Percentiles rank a stretch among this genome's conserved stretches.
Evolutionary conservation across 2,888 invertebrate genomes (phyloP).

Genomic region (Herminia tarsipennalis): DNA sequence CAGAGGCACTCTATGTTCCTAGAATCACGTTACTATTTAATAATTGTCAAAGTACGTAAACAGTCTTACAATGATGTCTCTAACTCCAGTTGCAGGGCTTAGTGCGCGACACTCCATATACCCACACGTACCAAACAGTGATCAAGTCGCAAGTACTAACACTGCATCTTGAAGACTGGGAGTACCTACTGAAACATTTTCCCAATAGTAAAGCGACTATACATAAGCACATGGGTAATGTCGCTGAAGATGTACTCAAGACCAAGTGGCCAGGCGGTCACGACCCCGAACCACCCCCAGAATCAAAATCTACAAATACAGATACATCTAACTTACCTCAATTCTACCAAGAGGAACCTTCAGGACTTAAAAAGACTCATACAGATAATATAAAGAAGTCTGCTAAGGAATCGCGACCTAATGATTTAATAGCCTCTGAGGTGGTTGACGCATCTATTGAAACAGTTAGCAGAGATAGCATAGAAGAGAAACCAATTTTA

Average conservation of each 20-base stretch:
- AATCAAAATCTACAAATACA: neutral
- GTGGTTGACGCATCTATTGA: too few relatives aligned
- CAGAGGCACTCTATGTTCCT: too few relatives aligned
- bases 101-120: slow-evolving; percentile 54
- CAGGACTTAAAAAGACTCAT: too few relatives aligned
- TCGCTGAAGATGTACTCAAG: slow-evolving; percentile 5
- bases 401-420: too few relatives aligned
- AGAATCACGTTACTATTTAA: too few relatives aligned
- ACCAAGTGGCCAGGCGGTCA: slow-evolving; percentile 29
- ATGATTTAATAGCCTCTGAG: too few relatives aligned
- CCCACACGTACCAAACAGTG: slow-evolving; percentile 60
- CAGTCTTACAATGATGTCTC: neutral
- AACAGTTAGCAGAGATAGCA: neutral
- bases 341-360: slow-evolving; percentile 2
- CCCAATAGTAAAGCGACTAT: slow-evolving; percentile 58
- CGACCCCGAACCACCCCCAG: neutral
- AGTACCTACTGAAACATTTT: slow-evolving; percentile 64
- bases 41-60: too few relatives aligned
- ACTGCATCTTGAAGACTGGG: slow-evolving; percentile 63
- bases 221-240: slow-evolving; percentile 42
- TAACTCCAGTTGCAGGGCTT: slow-evolving; percentile 65
- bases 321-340: slow-evolving; percentile 3
- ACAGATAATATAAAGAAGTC: too few relatives aligned
- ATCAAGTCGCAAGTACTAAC: slow-evolving; percentile 66
- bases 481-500: neutral